Evolutionary conservation across 1,140 invertebrate genomes (phyloP), one percentile per base, ranked within the genome.

Genomic region (Aleiodes sp.): DNA sequence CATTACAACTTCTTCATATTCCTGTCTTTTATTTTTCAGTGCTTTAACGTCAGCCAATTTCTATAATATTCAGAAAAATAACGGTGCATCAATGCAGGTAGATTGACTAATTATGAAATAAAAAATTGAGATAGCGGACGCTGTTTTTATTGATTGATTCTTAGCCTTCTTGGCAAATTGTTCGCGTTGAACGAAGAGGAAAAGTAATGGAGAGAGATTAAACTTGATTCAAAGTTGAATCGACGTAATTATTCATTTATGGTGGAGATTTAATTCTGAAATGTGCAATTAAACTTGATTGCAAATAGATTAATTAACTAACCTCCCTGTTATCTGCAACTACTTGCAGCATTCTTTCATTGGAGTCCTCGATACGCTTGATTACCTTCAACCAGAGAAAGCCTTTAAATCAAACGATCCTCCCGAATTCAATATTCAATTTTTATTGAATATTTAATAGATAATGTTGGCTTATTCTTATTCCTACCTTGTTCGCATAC

Each of bases 401-500:
- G 37, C 65, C 41, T 21, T 52, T 57, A 31, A 61, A 33, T 1
- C 1, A 33, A 33, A 33, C 7, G 9, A 33, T 4, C 4, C 4
- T 33, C 31, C 1, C 7, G 12, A 33, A 8, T 33, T 33, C 31
- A 33, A 7, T 33, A 33, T 33, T 8, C 12, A 33, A 8, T 8
- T 1, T 33, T 33, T 33, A 33, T 10, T 8, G 2, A 60, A 60
- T 33, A 31, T 26, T 9, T 26, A 1, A 57, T 57, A 60, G 19
- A 33, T 14, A 61, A 37, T n/a, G n/a, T n/a, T n/a, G n/a, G n/a
- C n/a, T n/a, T n/a, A n/a, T n/a, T n/a, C n/a, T n/a, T n/a, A 7
- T 59, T n/a, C 74, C 78, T 73, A 86, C 84, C 71, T 80, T 80
- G 59, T 80, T 79, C 26, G 80, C 79, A 59, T 80, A 84, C 81